phyloP scores from a whole-genome alignment of 2,888 invertebrate species.

The Ferrisia virgata region DNA sequence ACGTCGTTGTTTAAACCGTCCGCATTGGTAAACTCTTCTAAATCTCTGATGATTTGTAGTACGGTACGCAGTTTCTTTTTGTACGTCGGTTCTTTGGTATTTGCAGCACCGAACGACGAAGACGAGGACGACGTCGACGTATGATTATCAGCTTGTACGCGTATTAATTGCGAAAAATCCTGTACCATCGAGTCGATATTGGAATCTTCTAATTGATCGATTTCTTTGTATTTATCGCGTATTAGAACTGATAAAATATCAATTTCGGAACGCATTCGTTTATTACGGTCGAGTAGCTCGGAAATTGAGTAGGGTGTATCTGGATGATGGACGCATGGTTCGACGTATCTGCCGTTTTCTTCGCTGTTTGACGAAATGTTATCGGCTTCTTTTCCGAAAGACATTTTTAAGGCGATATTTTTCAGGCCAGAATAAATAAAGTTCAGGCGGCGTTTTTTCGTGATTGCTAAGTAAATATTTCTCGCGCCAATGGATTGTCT shows the following conservation, averaged over 20 bases:
- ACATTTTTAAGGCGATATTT: neutral
- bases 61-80: neutral
- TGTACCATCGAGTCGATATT: neutral
- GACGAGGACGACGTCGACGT: too few species aligned
- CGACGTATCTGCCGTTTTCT: neutral
- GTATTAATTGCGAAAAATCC: neutral
- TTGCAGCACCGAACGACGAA: too few species aligned
- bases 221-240: slow-evolving; percentile 29
- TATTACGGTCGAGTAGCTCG: slow-evolving; percentile 29
- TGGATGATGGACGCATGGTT: neutral
- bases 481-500: too few species aligned
- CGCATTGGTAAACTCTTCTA: neutral
- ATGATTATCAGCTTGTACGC: neutral
- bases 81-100: neutral
- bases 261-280: slow-evolving; percentile 35
- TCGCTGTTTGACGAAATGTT: neutral
- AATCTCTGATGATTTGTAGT: neutral
- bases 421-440: neutral
- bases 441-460: neutral
- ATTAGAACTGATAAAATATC: neutral
- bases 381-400: neutral
- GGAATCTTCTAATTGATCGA: neutral
- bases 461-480: neutral
- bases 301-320: slow-evolving; percentile 1
- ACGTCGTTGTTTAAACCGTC: slow-evolving; percentile 31